Evolutionary conservation across 2,113 vertebrate species (phyloP), one percentile per base, ranked within the genome.

Genomic region (Cygnus buccinator): DNA sequence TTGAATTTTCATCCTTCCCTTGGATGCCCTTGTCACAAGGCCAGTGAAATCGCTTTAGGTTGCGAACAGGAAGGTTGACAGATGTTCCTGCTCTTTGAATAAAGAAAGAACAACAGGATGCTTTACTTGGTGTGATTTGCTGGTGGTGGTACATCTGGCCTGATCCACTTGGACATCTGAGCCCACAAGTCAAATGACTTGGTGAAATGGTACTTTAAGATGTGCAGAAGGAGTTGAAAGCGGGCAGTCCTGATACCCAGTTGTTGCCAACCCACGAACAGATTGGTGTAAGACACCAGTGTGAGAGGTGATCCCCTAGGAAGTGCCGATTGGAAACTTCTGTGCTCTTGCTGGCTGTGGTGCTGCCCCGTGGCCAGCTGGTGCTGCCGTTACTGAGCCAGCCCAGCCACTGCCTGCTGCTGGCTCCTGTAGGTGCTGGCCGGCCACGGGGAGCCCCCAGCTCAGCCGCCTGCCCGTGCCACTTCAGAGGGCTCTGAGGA

Each of bases 391-490:
- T 41, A 3, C 67, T 66, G 58, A 37, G 8, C 58, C n/a, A 33
- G 48, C 31, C 29, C 41, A 35, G 62, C 21, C 48, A 54, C 35
- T 21, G 66, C 6, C 0, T 0, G 1, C 21, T 33, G 3, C 54
- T 65, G 62, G 52, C 46, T 89, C 6, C 83, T 41, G 16, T 41
- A 13, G 66, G 4, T 19, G 37, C 13, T 92, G 48, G 26, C 17
- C 65, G 74, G 43, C 83, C 50, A 59, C 33, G 4, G 43, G 73
- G 74, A 76, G 39, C 28, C 83, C 74, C 63, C 29, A 26, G 23
- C 33, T 41, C 25, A 44, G 0, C 61, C 3, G 0, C 7, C 0
- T 0, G 5, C 10, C 1, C 43, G 61, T 22, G 48, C 39, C 26
- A 10, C 70, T 74, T 52, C 46, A 48, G 46, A 48, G 46, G 46